Evolutionary conservation across 2,797 vertebrate species (phyloP), one percentile per base, ranked within the genome.

Genomic region (Chiroxiphia lanceolata): DNA sequence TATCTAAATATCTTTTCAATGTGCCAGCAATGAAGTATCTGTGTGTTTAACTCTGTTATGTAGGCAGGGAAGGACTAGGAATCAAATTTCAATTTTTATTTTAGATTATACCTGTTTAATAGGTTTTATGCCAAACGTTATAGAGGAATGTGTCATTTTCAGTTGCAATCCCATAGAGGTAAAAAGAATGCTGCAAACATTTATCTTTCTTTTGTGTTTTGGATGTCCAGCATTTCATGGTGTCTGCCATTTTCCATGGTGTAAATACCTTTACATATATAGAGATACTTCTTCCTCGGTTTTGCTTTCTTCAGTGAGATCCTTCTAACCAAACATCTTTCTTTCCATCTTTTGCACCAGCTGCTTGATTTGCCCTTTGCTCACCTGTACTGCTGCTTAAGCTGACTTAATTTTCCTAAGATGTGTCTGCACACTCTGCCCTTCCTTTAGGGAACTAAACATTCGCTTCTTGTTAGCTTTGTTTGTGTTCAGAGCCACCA

Each of bases 211-310:
- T 42, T 15, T 60, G 27, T 42, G 20, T 15, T 81, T 72, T n/a
- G 11, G 2, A 40, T n/a, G 26, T 9, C n/a, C 16, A 48, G 6
- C 20, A 5, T n/a, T 83, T 57, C 1, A 0, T 20, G 10, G 16
- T 70, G 7, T 33, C 29, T 77, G 11, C 25, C 11, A 22, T 71
- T 78, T 77, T 68, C 78, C 34, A 1, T 50, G 20, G 8, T 10
- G 8, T 31, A 64, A 65, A 61, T 59, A 23, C 44, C 9, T 29
- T 25, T 51, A 26, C 2, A 10, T 11, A 14, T 8, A 3, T 18
- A 9, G 13, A 56, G 23, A 4, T 72, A 54, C 47, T 60, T 72
- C 31, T 83, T 50, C 15, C 1, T 1, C 34, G 10, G 3, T 57
- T 75, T 89, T 83, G 14, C 10, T 74, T 72, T 80, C 31, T 64